phyloP scores from a whole-genome alignment of 2,113 vertebrate genomes.

The Bungarus multicinctus region DNA sequence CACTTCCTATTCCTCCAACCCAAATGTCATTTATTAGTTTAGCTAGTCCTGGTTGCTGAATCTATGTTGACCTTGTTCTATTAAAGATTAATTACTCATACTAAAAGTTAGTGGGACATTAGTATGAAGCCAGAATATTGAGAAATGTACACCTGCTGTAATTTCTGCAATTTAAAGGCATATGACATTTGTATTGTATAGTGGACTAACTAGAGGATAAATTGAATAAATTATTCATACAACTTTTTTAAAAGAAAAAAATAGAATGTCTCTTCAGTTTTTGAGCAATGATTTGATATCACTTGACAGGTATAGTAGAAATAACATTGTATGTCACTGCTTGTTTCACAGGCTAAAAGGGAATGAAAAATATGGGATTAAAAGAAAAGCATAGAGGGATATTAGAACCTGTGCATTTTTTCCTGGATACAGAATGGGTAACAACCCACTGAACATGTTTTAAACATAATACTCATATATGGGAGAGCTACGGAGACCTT shows the following conservation, averaged over 20 bases:
- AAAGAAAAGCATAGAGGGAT: neutral
- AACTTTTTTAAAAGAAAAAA: neutral
- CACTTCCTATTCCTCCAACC: neutral
- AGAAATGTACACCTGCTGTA: neutral
- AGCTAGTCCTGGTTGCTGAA: neutral
- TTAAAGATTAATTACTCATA: neutral
- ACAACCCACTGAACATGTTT: neutral
- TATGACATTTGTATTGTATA: neutral
- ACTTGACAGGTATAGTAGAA: neutral
- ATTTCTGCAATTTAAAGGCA: neutral
- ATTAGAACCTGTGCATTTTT: neutral
- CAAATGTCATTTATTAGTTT: neutral
- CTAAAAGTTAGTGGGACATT: neutral
- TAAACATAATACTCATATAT: neutral
- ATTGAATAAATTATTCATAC: neutral
- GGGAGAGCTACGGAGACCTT: neutral
- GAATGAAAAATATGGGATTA: neutral
- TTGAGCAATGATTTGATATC: neutral
- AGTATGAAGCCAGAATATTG: neutral
- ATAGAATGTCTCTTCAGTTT: neutral
- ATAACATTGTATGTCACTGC: neutral
- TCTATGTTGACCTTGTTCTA: neutral
- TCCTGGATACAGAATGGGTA: neutral
- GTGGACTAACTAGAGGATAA: neutral
- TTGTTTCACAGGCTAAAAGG: neutral